A percentile compares a stretch with the other conserved stretches of the same genome.
These are phyloP conservation scores for Halcyon badia DNA, from an alignment of 2,797 vertebrate genomes.

Conservation along the genomic window DNA sequence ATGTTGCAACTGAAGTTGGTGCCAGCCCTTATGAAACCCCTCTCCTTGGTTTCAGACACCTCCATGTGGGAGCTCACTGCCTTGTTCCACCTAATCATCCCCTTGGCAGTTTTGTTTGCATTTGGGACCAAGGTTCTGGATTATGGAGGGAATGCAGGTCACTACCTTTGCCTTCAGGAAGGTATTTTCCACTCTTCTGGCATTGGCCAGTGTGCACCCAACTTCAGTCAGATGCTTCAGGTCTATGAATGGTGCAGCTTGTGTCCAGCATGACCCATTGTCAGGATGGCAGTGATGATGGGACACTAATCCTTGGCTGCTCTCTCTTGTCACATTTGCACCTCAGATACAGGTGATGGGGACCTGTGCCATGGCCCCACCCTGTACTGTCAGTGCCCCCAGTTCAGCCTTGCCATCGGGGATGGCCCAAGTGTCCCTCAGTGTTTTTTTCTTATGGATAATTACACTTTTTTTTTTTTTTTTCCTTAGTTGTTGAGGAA, in stretches of 20 bases:
- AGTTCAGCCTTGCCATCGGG: not conserved
- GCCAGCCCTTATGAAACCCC: not conserved
- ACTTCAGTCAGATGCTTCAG: not conserved
- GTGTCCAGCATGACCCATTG: not conserved
- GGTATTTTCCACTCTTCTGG: not conserved
- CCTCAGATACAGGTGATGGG: not conserved
- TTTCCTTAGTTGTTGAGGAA: not conserved
- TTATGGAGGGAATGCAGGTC: not conserved
- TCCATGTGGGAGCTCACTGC: not conserved
- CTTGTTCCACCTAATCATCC: not conserved
- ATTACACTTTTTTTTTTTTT: not conserved
- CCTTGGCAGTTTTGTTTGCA: rapidly evolving
- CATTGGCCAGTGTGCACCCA: rapidly evolving
- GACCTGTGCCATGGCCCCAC: not conserved
- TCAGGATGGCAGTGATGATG: not conserved
- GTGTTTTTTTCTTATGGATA: not conserved
- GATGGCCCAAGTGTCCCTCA: not conserved
- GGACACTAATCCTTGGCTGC: not conserved
- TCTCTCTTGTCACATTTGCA: not conserved
- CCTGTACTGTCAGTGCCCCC: not conserved
- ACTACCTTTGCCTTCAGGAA: not conserved
- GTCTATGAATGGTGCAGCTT: not conserved
- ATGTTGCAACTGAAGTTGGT: not conserved
- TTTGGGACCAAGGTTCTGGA: not conserved
- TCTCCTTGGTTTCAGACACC: not conserved